phyloP scores from a whole-genome alignment of 2,113 vertebrate genomes.

The Grantiella picta region DNA sequence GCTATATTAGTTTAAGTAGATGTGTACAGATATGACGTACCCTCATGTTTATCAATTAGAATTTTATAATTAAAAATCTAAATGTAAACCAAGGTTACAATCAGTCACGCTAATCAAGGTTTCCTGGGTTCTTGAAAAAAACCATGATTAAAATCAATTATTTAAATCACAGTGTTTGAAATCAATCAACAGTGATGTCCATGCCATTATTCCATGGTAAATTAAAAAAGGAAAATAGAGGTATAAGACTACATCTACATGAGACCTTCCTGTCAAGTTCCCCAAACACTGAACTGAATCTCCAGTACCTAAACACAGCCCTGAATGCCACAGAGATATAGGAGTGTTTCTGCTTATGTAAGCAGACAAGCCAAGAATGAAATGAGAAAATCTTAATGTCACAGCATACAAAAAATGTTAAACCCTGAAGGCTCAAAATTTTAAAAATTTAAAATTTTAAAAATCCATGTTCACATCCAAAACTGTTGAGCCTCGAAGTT shows the following conservation, averaged over 20 bases:
- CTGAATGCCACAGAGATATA: not conserved
- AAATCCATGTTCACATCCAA: not conserved
- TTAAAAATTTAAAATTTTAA: not conserved
- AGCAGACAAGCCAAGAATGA: not conserved
- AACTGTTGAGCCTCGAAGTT: not conserved
- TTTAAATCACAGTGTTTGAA: not conserved
- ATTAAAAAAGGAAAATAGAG: not conserved
- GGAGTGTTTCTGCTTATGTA: not conserved
- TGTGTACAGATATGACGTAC: not conserved
- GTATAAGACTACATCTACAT: too few relatives aligned
- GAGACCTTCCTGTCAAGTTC: not conserved
- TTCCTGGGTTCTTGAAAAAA: not conserved
- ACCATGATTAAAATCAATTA: not conserved
- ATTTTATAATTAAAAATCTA: conserved; percentile 14
- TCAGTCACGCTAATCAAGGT: not conserved
- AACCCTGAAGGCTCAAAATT: not conserved
- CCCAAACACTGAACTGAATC: not conserved
- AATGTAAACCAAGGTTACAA: not conserved
- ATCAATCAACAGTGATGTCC: not conserved
- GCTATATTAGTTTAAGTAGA: not conserved
- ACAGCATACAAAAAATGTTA: not conserved
- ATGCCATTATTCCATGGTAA: not conserved
- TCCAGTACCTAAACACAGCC: not conserved
- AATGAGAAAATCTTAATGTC: not conserved
- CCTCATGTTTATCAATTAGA: not conserved